Conservation (phyloP, 2,113 vertebrate species). For the Ondatra zibethicus region DNA sequence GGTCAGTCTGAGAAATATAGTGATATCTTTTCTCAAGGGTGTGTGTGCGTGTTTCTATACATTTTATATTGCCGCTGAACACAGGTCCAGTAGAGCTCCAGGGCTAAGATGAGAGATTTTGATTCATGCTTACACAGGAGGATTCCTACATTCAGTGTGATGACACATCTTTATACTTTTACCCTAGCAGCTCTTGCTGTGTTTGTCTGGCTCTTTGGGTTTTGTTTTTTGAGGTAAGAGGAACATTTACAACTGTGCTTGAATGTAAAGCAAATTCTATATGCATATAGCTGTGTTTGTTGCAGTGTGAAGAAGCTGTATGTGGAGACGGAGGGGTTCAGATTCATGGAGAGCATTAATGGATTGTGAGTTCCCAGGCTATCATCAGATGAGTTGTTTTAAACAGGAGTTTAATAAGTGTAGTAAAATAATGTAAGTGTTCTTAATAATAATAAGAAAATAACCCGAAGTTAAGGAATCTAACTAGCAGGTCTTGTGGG, state of each 20-base stretch:
- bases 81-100: neutral
- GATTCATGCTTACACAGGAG: neutral
- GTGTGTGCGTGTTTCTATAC: neutral
- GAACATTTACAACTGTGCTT: neutral
- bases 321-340: neutral
- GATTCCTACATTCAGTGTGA: neutral
- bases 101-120: neutral
- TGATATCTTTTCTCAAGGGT: too few relatives aligned
- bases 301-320: neutral
- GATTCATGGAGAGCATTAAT: neutral
- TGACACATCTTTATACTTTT: neutral
- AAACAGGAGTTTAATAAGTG: slow-evolving; percentile 9
- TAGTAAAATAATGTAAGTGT: neutral
- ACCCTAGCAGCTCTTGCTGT: neutral
- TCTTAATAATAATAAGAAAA: neutral
- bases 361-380: neutral
- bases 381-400: neutral
- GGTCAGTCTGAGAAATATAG: neutral
- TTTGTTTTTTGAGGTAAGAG: slow-evolving; percentile 3
- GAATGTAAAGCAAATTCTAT: neutral
- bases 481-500: neutral
- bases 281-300: neutral
- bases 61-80: neutral
- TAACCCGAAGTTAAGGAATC: neutral
- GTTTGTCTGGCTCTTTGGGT: neutral